These are phyloP conservation scores for Pseudanteris insignis DNA, from an alignment of 2,888 invertebrate species.

Conservation along the genomic window DNA sequence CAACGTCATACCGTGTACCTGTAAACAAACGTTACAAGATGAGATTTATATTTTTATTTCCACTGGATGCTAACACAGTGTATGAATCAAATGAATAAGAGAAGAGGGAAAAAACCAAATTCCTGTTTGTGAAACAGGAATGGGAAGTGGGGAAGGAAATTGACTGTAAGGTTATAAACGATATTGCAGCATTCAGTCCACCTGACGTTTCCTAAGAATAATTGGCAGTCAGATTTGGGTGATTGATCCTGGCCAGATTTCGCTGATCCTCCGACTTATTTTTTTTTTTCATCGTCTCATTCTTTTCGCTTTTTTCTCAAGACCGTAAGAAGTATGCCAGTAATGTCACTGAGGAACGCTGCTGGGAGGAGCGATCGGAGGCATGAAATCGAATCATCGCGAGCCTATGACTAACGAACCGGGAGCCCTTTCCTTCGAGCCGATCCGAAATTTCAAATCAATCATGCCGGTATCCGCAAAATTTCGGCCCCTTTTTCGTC, in stretches of 20 bases:
- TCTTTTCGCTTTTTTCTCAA: not conserved
- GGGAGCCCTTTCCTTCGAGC: not conserved
- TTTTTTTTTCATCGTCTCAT: not conserved
- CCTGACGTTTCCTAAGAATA: constrained; percentile 29
- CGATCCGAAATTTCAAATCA: constrained; percentile 27
- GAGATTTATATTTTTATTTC: too few relatives aligned
- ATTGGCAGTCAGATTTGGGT: constrained; percentile 19
- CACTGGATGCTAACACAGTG: too few relatives aligned
- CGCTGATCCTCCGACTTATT: too few relatives aligned
- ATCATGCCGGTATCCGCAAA: constrained; percentile 10
- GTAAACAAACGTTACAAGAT: constrained; percentile 34
- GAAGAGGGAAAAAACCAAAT: too few relatives aligned
- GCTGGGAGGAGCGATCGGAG: constrained; percentile 29
- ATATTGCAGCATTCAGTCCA: constrained; percentile 11
- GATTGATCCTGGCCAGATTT: constrained; percentile 20
- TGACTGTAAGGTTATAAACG: too few relatives aligned
- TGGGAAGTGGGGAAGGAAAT: too few relatives aligned
- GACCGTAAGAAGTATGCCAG: constrained; percentile 31
- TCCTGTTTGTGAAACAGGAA: too few relatives aligned
- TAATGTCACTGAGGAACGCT: constrained; percentile 37
- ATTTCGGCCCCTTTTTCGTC: constrained; percentile 50
- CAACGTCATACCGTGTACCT: constrained; percentile 73
- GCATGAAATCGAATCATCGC: constrained; percentile 38
- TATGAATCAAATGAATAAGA: too few relatives aligned
- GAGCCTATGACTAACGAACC: constrained; percentile 29